phyloP scores from a whole-genome alignment of 2,113 vertebrate genomes.

The Hydrochoerus hydrochaeris region DNA sequence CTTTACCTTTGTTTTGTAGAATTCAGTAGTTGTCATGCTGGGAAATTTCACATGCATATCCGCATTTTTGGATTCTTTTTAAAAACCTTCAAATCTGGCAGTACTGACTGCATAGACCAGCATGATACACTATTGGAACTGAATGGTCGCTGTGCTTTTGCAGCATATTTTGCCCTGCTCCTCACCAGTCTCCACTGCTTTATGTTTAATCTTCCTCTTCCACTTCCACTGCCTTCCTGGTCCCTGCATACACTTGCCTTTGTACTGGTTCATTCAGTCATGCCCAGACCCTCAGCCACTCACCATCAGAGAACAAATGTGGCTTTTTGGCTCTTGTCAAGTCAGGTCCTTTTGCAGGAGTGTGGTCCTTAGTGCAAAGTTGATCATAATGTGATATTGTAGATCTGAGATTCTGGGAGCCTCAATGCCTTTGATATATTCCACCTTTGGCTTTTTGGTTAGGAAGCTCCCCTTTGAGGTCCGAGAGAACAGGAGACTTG shows the following conservation, averaged over 20 bases:
- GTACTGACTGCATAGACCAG: neutral
- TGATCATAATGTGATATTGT: neutral
- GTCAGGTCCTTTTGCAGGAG: neutral
- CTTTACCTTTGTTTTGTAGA: neutral
- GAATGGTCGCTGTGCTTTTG: neutral
- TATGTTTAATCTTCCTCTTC: neutral
- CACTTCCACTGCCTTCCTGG: rapidly evolving
- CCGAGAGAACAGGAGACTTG: neutral
- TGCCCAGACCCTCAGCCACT: neutral
- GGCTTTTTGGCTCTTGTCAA: too few species aligned
- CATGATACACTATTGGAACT: neutral
- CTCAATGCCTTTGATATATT: neutral
- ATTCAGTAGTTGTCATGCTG: neutral
- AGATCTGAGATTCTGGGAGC: neutral
- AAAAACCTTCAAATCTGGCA: neutral
- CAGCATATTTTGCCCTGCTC: neutral
- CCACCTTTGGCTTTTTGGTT: neutral
- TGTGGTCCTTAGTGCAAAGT: neutral
- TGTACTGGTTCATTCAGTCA: neutral
- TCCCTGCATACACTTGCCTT: neutral
- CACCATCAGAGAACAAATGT: neutral
- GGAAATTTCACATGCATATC: neutral
- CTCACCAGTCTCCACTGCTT: rapidly evolving
- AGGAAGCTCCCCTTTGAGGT: neutral
- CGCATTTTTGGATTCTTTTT: neutral